Evolutionary conservation across 1,140 invertebrate species (phyloP).

Genomic region (Nasonia vitripennis): DNA sequence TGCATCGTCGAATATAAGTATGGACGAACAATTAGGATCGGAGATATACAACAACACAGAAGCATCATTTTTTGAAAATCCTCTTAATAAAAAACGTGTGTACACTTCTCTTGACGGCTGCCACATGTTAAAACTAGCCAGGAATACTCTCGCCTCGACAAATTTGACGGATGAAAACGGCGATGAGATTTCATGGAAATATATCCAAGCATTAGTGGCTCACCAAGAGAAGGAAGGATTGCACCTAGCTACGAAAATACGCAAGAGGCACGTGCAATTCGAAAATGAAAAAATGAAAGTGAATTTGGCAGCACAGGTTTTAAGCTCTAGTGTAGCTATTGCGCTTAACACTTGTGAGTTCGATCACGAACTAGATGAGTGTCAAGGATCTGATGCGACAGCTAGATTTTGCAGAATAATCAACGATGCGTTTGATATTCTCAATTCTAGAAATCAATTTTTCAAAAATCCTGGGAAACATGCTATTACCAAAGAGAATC

Average conservation of each 20-base stretch:
- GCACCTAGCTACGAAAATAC: neutral
- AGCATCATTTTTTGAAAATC: slow-evolving; percentile 48
- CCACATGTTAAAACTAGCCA: slow-evolving; percentile 57
- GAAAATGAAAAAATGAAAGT: slow-evolving; percentile 17
- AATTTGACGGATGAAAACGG: slow-evolving; percentile 41
- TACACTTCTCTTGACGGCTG: slow-evolving; percentile 56
- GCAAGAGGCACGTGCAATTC: neutral
- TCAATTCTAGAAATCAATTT: neutral
- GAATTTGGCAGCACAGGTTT: neutral
- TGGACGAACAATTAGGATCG: neutral
- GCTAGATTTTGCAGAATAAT: neutral
- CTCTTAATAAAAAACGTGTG: slow-evolving; percentile 46
- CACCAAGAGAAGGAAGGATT: slow-evolving; percentile 29
- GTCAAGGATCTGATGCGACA: neutral
- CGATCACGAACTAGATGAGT: too few species aligned
- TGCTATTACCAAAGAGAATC: neutral
- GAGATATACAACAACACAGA: neutral
- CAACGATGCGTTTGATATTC: neutral
- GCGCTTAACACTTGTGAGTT: slow-evolving; percentile 4
- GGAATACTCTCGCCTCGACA: slow-evolving; percentile 51
- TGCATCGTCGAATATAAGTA: neutral
- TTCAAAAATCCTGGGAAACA: neutral
- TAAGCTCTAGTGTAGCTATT: slow-evolving; percentile 17
- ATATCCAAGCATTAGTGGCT: slow-evolving; percentile 50
- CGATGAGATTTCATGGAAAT: slow-evolving; percentile 30